A percentile compares a stretch with the other conserved stretches of the same genome.
phyloP scores from a whole-genome alignment of 2,113 vertebrate genomes.

The Fukomys damarensis region DNA sequence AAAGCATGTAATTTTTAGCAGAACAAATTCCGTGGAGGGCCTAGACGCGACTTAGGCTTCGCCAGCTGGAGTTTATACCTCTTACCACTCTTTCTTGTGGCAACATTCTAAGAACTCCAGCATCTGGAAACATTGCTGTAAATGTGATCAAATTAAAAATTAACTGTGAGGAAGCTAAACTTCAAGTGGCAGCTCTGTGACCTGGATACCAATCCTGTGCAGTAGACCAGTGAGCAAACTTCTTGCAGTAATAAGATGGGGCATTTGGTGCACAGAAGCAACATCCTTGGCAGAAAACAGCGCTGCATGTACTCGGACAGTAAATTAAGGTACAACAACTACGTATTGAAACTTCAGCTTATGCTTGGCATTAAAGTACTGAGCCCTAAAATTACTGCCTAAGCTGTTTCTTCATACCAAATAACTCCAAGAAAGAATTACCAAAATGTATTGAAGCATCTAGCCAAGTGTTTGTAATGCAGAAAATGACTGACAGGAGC shows the following conservation, averaged over 20 bases:
- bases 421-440: not conserved
- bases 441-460: not conserved
- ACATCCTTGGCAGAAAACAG: not conserved
- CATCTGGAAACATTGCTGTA: not conserved
- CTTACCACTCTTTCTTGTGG: slow-evolving; percentile 53
- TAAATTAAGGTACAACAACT: not conserved
- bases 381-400: not conserved
- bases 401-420: not conserved
- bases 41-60: slow-evolving; percentile 50
- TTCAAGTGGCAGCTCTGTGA: not conserved
- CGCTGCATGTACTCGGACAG: not conserved
- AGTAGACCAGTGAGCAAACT: not conserved
- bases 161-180: slow-evolving; percentile 1
- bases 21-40: slow-evolving; percentile 36
- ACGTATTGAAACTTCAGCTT: not conserved
- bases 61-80: slow-evolving; percentile 39
- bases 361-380: not conserved
- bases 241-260: not conserved
- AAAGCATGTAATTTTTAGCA: slow-evolving; percentile 36
- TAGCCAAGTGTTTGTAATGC: not conserved
- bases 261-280: not conserved
- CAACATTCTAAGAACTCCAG: slow-evolving; percentile 44
- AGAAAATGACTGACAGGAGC: not conserved
- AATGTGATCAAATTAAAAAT: slow-evolving; percentile 56
- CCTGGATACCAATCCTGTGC: not conserved